A percentile compares a stretch with the other conserved stretches of the same genome.
phyloP scores from a whole-genome alignment of 2,113 vertebrate species.

The Hippopotamus amphibius region DNA sequence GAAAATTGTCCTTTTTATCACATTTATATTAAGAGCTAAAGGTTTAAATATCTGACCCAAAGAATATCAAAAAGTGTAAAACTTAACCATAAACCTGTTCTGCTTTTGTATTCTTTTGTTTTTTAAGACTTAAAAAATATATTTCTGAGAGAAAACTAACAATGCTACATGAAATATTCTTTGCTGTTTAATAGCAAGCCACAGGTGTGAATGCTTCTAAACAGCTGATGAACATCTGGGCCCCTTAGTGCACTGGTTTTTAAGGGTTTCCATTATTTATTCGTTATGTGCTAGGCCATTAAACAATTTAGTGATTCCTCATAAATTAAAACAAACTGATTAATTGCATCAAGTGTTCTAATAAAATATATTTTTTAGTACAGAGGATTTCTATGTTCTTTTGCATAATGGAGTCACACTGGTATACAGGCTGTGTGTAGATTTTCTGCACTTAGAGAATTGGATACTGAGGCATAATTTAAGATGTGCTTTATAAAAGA shows the following conservation, averaged over 20 bases:
- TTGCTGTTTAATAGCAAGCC: constrained; percentile 22
- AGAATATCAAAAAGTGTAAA: constrained; percentile 27
- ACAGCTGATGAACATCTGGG: constrained; percentile 64
- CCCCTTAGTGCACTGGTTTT: constrained; percentile 54
- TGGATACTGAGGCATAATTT: not conserved
- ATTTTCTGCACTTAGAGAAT: not conserved
- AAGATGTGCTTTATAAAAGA: not conserved
- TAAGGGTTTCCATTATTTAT: constrained; percentile 69
- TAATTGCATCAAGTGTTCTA: constrained; percentile 60
- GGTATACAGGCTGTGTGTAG: not conserved
- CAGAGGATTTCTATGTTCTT: not conserved
- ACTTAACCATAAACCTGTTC: not conserved
- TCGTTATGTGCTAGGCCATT: constrained; percentile 39
- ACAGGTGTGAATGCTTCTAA: constrained; percentile 57
- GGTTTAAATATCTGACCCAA: not conserved
- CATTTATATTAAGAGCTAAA: not conserved
- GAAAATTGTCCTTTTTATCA: not conserved
- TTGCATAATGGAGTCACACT: not conserved
- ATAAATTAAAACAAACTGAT: constrained; percentile 71
- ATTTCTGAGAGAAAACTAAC: constrained; percentile 19
- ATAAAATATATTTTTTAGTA: constrained; percentile 50
- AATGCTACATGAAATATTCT: not conserved
- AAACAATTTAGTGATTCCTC: constrained; percentile 67
- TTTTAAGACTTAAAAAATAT: not conserved
- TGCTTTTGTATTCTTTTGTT: not conserved